phyloP scores from a whole-genome alignment of 2,113 vertebrate genomes.

The Brachyistius frenatus region DNA sequence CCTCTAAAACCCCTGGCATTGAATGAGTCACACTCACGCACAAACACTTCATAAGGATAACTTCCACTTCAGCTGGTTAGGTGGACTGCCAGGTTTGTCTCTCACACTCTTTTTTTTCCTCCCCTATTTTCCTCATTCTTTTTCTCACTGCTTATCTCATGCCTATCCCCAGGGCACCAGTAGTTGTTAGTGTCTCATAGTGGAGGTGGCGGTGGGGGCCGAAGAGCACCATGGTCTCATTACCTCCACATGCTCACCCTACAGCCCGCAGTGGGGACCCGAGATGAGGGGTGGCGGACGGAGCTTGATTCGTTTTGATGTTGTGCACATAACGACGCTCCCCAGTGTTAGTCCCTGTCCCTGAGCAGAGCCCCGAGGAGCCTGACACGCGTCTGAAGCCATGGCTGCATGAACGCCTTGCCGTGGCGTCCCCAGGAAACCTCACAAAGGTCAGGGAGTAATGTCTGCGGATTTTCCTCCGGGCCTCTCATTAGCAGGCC shows the following conservation, averaged over 20 bases:
- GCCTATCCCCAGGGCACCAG: conserved; percentile 78
- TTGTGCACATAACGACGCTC: conserved; percentile 77
- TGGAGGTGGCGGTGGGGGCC: conserved; percentile 68
- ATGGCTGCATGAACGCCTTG: conserved; percentile 52
- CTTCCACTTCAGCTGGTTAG: conserved; percentile 84
- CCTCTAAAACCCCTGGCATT: conserved; percentile 71
- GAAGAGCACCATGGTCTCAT: conserved; percentile 74
- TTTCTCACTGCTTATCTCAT: conserved; percentile 71
- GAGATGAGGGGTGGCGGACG: conserved; percentile 65
- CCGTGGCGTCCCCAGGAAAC: conserved; percentile 56
- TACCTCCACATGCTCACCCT: conserved; percentile 75
- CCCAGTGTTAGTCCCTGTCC: conserved; percentile 71
- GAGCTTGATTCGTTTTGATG: conserved; percentile 81
- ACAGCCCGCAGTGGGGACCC: conserved; percentile 60
- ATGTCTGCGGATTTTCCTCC: conserved; percentile 73
- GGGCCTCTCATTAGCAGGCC: conserved; percentile 77
- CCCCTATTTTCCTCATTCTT: conserved; percentile 61
- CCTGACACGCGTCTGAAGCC: conserved; percentile 48
- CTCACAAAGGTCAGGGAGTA: conserved; percentile 77
- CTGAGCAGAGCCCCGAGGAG: conserved; percentile 57
- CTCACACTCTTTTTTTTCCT: conserved; percentile 47
- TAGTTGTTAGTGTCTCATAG: conserved; percentile 75
- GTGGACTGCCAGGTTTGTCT: conserved; percentile 73
- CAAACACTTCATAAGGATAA: conserved; percentile 75
- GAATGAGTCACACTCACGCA: conserved; percentile 69